Base-by-base conservation (phyloP, 1,140 invertebrate genomes). In the Hylaeus volcanicus region DNA sequence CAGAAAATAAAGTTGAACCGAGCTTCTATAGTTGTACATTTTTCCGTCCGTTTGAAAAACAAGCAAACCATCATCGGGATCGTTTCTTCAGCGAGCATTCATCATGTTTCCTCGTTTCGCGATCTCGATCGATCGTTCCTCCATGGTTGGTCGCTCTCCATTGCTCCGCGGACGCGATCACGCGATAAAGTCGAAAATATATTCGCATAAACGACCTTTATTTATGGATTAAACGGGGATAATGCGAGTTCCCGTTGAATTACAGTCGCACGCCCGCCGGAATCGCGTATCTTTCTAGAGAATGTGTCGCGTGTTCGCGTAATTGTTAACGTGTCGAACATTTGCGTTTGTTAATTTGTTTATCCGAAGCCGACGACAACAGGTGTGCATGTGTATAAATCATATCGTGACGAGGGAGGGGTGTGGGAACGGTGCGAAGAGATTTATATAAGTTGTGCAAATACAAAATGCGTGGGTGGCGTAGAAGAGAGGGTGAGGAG, bases 301-400 rank as follows among this genome's bases (percentile, higher is more conserved):
- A 70, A 41, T 37, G 68, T 64, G 41, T 43, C 61, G 61, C 48
- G 60, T 26, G 26, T 12, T 5, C 45, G 8, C 45, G 58, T 79
- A 79, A 79, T 79, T 79, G 69, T 72, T n/a, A 63, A 73, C 76
- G 76, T 61, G 55, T 26, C 70, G 70, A 56, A 41, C 71, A 66
- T 79, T 79, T 71, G 56, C 61, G 70, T 74, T 65, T 56, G 70
- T 56, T 45, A 73, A 79, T 79, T 79, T 79, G 71, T 79, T 79
- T 79, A 79, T 74, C 12, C 61, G 61, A n/a, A 61, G n/a, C 61
- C 71, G 51, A 39, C n/a, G 77, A 79, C 71, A 73, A 79, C 77
- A 79, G 71, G 77, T 74, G 71, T 74, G 71, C 66, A 73, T 64
- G 41, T 26, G 71, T 8, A 66, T 72, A 66, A 79, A 79, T 79